Conservation (phyloP, 2,113 vertebrate species). For the Ochotona princeps region DNA sequence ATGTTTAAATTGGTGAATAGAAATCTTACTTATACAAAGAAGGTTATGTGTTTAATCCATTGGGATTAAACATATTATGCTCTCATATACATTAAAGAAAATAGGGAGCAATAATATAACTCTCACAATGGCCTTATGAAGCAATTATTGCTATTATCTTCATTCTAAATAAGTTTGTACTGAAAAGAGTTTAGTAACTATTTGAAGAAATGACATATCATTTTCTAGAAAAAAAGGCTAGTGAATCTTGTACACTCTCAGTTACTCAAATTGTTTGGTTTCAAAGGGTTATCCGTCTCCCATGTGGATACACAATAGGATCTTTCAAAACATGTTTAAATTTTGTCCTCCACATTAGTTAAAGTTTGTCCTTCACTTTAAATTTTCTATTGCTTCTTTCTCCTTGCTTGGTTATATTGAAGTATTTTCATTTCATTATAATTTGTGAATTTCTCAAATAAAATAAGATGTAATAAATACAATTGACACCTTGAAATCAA, state of each 20-base stretch:
- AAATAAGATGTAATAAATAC: neutral
- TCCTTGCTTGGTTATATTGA: neutral
- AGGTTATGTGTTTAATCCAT: neutral
- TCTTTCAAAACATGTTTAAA: neutral
- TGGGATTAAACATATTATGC: neutral
- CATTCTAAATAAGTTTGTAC: neutral
- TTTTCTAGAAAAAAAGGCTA: neutral
- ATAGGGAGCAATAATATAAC: slow-evolving; percentile 2
- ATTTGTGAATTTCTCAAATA: neutral
- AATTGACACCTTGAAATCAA: neutral
- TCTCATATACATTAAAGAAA: neutral
- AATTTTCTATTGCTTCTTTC: too few species aligned
- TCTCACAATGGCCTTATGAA: slow-evolving; percentile 7
- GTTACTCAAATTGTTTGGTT: neutral
- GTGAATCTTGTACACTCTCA: neutral
- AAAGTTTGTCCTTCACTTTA: accelerated
- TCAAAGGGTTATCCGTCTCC: neutral
- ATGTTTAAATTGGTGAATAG: neutral
- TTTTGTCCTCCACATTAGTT: neutral
- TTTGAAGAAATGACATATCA: neutral
- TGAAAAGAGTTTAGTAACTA: neutral
- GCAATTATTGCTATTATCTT: neutral
- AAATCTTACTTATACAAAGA: neutral
- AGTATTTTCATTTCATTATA: neutral
- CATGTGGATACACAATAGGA: neutral